A percentile compares a stretch with the other conserved stretches of the same genome.
Conservation (phyloP, 2,888 invertebrate genomes). For the Ophioninae sp. region DNA sequence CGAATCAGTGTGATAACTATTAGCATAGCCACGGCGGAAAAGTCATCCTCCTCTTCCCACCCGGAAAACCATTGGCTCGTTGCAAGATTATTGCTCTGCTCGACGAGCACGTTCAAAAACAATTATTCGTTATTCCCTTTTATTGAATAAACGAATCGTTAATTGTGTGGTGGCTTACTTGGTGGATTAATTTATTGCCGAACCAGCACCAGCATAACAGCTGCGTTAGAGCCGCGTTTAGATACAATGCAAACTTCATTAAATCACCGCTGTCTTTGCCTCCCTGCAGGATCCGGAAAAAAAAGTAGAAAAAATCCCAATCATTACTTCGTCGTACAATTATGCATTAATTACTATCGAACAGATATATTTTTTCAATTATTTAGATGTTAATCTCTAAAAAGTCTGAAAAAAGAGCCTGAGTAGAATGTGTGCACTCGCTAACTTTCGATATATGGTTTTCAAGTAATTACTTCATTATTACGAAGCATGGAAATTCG, state of each 20-base stretch:
- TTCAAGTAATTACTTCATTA: too few species aligned
- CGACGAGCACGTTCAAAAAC: background rate
- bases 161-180: conserved; percentile 61
- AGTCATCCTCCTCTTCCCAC: conserved; percentile 66
- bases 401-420: too few species aligned
- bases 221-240: conserved; percentile 69
- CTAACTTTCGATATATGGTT: too few species aligned
- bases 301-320: background rate
- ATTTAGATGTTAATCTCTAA: too few species aligned
- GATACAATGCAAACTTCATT: conserved; percentile 69
- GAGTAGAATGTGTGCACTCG: too few species aligned
- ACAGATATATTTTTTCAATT: too few species aligned
- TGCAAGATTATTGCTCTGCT: conserved; percentile 56
- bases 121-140: background rate
- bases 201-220: conserved; percentile 72
- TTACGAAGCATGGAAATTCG: too few species aligned
- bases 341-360: too few species aligned
- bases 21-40: conserved; percentile 56
- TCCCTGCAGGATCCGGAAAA: conserved; percentile 61
- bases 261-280: conserved; percentile 66
- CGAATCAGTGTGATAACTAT: conserved; percentile 67
- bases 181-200: conserved; percentile 70
- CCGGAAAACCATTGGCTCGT: conserved; percentile 70
- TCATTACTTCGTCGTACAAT: background rate
- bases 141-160: background rate